phyloP scores from a whole-genome alignment of 2,888 invertebrate species.

The Teinopalpus imperialis region DNA sequence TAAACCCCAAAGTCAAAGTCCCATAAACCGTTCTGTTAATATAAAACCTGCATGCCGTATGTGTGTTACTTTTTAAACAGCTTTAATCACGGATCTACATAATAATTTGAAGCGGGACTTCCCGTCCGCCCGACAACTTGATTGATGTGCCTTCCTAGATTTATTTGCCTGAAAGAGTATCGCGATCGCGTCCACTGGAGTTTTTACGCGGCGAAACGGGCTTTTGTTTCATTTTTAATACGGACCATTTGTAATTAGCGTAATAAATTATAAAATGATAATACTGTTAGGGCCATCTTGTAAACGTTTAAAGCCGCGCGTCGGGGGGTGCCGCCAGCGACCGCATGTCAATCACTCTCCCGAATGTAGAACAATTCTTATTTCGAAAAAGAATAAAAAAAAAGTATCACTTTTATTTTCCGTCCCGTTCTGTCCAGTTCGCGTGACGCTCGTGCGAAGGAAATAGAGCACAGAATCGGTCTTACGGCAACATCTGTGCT shows the following conservation, averaged over 20 bases:
- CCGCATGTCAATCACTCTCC: constrained; percentile 80
- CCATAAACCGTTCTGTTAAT: constrained; percentile 31
- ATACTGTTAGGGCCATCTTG: constrained; percentile 76
- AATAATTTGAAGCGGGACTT: constrained; percentile 72
- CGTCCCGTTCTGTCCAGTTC: constrained; percentile 50
- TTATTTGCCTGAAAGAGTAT: constrained; percentile 71
- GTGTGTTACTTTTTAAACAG: constrained; percentile 69
- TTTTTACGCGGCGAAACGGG: constrained; percentile 58
- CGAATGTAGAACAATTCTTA: constrained; percentile 79
- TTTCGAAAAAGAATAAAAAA: constrained; percentile 72
- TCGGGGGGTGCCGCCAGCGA: constrained; percentile 73
- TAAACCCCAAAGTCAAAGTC: constrained; percentile 21
- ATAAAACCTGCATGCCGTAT: constrained; percentile 60
- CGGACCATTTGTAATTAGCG: constrained; percentile 77
- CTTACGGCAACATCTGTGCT: constrained; percentile 79
- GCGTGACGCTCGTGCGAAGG: constrained; percentile 45
- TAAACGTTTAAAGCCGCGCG: constrained; percentile 70
- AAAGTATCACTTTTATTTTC: constrained; percentile 73
- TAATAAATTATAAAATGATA: constrained; percentile 82
- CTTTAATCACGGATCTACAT: constrained; percentile 78
- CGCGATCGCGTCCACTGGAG: constrained; percentile 49
- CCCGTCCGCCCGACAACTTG: constrained; percentile 77
- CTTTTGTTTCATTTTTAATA: constrained; percentile 70
- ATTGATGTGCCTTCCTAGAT: constrained; percentile 78
- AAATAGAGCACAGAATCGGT: constrained; percentile 60